Evolutionary conservation across 2,797 vertebrate species (phyloP).

Genomic region (Scarus forsteni): DNA sequence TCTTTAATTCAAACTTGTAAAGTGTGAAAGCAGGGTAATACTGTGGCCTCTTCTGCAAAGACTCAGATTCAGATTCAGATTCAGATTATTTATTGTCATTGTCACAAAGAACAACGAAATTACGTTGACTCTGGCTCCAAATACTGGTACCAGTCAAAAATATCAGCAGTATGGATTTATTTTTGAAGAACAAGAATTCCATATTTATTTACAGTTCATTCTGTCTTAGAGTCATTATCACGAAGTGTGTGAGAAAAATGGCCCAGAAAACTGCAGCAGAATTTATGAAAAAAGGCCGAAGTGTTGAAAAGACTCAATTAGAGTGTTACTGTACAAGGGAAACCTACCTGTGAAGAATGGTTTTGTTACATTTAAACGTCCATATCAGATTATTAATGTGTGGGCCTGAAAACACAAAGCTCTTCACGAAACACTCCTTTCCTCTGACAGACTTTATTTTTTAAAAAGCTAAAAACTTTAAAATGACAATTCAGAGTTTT

Average conservation of each 20-base stretch:
- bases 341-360: background rate
- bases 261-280: background rate
- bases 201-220: background rate
- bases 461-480: background rate
- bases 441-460: background rate
- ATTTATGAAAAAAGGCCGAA: background rate
- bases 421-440: too few species aligned
- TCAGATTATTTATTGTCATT: too few species aligned
- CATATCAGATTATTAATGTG: background rate
- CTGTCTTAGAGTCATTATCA: background rate
- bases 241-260: constrained; percentile 10
- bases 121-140: too few species aligned
- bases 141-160: too few species aligned
- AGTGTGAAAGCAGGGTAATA: too few species aligned
- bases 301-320: background rate
- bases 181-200: too few species aligned
- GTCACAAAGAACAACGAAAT: too few species aligned
- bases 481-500: constrained; percentile 3
- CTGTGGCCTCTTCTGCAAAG: too few species aligned
- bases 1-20: too few species aligned
- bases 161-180: too few species aligned
- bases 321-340: background rate
- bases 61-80: too few species aligned
- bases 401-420: background rate
- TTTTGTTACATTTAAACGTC: background rate